Evolutionary conservation across 2,888 invertebrate genomes (phyloP), one percentile per base, ranked within the genome.

Genomic region (Tanypteryx hageni): DNA sequence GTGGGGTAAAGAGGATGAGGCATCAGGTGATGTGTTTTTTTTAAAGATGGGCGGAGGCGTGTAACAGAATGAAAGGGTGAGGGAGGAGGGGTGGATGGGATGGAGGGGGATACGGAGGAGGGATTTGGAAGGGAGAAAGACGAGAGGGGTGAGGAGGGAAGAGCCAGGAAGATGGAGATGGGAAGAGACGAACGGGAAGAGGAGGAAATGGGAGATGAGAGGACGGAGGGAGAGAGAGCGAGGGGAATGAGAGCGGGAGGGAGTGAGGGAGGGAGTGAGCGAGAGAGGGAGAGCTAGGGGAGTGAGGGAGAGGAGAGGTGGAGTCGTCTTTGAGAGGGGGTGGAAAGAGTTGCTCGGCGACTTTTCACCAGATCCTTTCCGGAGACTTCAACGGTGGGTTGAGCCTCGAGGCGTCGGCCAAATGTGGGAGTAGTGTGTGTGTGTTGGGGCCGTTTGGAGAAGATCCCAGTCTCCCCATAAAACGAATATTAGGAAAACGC

Each of bases 371-470:
- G n/a, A 81, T 11, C n/a, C 83, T 44, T 57, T 7, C 10, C 57
- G 89, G 89, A 89, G 89, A 89, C 89, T 89, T 89, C 89, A 89
- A 89, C 89, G 89, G 64, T 10, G 14, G 89, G 18, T 27, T 58
- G 89, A 0, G 85, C 58, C 84, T 22, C 59, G 27, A 31, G 58
- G 61, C 85, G 57, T 85, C 58, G 58, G 58, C 85, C 85, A 85
- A 85, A 85, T 85, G 85, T 85, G 85, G 85, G 85, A 85, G 58
- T 58, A 85, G 85, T 22, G 61, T 27, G 86, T 59, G 61, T 27
- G 82, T 18, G 82, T 14, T 44, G 44, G 82, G 8, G 3, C 16
- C 13, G 82, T 18, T 8, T 27, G 86, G 31, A 59, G 27, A 61
- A 61, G 58, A 86, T 59, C 27, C 22, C 85, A 58, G 83, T 82